These are phyloP conservation scores for Xyliphius kryptos DNA, from an alignment of 2,113 vertebrate genomes.

Conservation along the genomic window DNA sequence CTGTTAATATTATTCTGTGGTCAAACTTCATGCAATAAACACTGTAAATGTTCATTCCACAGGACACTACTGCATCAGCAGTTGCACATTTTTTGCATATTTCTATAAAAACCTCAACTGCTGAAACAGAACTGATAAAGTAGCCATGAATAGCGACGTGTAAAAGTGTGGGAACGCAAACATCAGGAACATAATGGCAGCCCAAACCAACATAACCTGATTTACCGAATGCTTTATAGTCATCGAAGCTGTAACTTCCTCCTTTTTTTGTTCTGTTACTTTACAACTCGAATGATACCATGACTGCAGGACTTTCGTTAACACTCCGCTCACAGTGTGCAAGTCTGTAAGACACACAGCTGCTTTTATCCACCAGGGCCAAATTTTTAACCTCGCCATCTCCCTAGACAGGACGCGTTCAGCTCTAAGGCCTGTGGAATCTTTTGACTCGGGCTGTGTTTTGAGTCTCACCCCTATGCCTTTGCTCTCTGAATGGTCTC, in stretches of 20 bases:
- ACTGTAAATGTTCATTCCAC: too few species aligned
- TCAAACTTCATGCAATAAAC: too few species aligned
- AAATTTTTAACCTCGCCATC: slow-evolving; percentile 9
- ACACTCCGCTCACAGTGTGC: neutral
- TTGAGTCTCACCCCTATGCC: slow-evolving; percentile 23
- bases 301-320: too few species aligned
- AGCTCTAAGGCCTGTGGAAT: slow-evolving; percentile 51
- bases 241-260: neutral
- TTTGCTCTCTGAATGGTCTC: slow-evolving; percentile 12
- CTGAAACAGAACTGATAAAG: neutral
- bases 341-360: neutral
- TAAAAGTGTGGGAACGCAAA: neutral
- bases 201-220: slow-evolving; percentile 14
- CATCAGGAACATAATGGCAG: neutral
- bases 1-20: too few species aligned
- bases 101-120: too few species aligned
- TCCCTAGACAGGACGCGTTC: slow-evolving; percentile 22
- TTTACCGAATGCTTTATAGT: neutral
- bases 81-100: too few species aligned
- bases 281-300: neutral
- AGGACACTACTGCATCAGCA: too few species aligned
- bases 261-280: neutral
- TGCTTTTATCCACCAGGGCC: neutral
- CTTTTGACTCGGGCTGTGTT: slow-evolving; percentile 49
- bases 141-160: neutral